Conservation (phyloP, 2,888 invertebrate genomes). For the Drosophila diplacantha region DNA sequence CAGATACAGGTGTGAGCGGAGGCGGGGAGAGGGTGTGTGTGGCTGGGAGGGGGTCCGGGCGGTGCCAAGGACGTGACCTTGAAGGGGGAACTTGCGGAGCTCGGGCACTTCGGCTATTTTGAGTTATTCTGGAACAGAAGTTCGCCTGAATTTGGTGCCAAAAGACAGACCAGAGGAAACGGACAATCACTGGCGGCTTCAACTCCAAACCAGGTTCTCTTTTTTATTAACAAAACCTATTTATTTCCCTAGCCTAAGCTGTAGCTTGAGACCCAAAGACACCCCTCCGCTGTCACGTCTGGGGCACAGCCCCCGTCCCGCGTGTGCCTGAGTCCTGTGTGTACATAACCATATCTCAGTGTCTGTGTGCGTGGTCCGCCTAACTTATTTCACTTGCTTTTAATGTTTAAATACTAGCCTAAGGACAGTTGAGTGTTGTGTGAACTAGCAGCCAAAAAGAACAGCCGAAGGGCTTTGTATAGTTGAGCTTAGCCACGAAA, state of each 20-base stretch:
- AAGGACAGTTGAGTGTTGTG: conserved; percentile 61
- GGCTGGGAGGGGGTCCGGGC: neutral
- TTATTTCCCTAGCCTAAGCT: neutral
- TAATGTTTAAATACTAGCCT: conserved; percentile 48
- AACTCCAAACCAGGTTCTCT: neutral
- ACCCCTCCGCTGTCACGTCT: neutral
- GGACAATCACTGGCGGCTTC: neutral
- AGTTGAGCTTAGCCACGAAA: conserved; percentile 52
- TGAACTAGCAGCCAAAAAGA: conserved; percentile 61
- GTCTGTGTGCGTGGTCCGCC: conserved; percentile 7
- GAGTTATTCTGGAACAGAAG: neutral
- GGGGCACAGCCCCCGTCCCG: neutral
- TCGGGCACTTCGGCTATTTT: too few relatives aligned
- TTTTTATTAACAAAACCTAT: neutral
- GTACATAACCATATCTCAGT: conserved; percentile 8
- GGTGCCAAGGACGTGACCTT: neutral
- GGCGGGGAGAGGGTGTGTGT: neutral
- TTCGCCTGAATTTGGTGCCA: neutral
- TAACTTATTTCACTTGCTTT: conserved; percentile 51
- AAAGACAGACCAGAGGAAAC: neutral
- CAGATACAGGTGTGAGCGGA: conserved; percentile 77
- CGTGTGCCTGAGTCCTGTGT: conserved; percentile 3
- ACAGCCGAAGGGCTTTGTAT: conserved; percentile 14
- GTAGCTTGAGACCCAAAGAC: neutral
- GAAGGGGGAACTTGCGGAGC: neutral